Evolutionary conservation across 1,140 invertebrate species (phyloP).

Genomic region (Cotesia vestalis): DNA sequence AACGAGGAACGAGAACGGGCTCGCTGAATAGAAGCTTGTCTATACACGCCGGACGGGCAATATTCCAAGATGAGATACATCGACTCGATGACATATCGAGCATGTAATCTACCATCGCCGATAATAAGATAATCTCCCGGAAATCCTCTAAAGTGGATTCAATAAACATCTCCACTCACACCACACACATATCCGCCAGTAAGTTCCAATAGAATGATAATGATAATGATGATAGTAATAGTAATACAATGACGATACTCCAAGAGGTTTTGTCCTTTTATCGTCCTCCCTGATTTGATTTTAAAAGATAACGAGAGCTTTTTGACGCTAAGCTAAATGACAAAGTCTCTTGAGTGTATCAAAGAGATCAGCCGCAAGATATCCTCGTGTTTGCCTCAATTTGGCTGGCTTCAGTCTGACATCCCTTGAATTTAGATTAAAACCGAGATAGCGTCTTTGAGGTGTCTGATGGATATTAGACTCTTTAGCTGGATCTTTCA

Average conservation of each 20-base stretch:
- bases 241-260: no score
- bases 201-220: no score
- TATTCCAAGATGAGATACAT: constrained; percentile 18
- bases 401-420: constrained; percentile 1
- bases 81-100: constrained; percentile 3
- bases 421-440: constrained; percentile 22
- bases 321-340: background rate
- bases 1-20: constrained; percentile 2
- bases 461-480: background rate
- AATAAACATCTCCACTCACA: no score
- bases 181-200: no score
- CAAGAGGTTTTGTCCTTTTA: no score
- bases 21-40: constrained; percentile 24
- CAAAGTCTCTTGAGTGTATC: constrained; percentile 1
- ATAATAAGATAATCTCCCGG: background rate
- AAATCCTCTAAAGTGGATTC: background rate
- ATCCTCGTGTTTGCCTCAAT: constrained; percentile 16
- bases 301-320: background rate
- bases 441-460: background rate
- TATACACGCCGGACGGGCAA: constrained; percentile 12
- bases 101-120: constrained; percentile 10
- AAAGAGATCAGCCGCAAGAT: constrained; percentile 23
- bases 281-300: background rate
- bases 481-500: constrained; percentile 2
- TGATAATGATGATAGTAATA: no score